Conservation (phyloP, 2,113 vertebrate genomes). For the Peromyscus leucopus region DNA sequence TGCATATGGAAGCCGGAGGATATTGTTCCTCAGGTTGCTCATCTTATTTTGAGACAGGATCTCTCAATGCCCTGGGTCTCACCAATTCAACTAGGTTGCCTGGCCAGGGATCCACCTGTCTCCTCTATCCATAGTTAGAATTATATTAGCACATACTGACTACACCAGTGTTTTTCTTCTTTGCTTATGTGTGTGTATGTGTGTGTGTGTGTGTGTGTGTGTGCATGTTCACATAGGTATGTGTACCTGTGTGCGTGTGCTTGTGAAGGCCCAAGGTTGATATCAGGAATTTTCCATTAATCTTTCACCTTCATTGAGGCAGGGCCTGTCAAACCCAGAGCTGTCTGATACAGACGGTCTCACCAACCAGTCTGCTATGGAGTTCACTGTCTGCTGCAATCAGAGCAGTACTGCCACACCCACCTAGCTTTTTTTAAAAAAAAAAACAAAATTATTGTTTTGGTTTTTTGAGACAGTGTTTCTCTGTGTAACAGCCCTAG, state of each 20-base stretch:
- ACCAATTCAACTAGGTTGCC: background rate
- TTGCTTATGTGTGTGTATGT: background rate
- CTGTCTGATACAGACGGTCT: background rate
- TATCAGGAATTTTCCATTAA: background rate
- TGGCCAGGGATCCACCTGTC: background rate
- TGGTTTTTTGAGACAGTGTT: background rate
- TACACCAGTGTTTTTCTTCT: background rate
- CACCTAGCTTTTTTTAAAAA: background rate
- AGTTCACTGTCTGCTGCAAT: too few species aligned
- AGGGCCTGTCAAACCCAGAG: background rate
- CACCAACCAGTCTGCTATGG: too few species aligned
- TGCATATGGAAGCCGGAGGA: background rate
- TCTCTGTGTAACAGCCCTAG: background rate
- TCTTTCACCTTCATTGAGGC: background rate
- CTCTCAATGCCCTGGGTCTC: background rate
- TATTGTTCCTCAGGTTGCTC: background rate
- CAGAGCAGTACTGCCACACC: too few species aligned
- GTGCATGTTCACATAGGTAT: background rate
- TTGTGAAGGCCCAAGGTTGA: background rate
- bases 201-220: background rate
- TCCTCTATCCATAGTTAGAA: too few species aligned
- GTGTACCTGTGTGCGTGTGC: background rate
- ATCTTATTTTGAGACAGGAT: background rate
- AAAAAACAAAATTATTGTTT: background rate
- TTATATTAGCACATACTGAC: background rate